Conservation (phyloP, 1,140 invertebrate species). For the Platyscapa corneri region DNA sequence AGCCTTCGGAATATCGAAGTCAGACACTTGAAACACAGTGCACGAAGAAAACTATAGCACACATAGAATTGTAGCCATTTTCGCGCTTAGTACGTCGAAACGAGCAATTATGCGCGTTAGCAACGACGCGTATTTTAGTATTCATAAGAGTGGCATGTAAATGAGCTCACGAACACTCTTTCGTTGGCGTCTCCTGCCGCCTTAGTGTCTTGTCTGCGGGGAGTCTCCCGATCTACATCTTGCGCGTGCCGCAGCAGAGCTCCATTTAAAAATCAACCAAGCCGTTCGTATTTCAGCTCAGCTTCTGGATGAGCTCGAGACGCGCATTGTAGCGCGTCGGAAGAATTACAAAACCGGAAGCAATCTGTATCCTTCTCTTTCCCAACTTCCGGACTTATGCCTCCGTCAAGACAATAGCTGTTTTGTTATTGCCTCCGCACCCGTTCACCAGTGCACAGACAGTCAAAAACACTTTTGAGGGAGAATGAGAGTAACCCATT, state of each 20-base stretch:
- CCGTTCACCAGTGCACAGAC: neutral
- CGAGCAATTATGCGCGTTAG: slow-evolving; percentile 28
- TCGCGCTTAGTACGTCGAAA: neutral
- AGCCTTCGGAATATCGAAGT: neutral
- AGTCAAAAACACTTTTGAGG: no score
- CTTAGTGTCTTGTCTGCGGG: no score
- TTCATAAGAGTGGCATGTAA: slow-evolving; percentile 26
- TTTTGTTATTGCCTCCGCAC: slow-evolving; percentile 18
- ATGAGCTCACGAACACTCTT: neutral
- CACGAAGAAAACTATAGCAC: neutral
- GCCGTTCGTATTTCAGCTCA: slow-evolving; percentile 5
- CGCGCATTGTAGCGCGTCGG: no score
- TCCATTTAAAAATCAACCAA: slow-evolving; percentile 20
- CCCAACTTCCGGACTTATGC: neutral
- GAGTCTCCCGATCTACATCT: no score
- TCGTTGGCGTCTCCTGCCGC: neutral
- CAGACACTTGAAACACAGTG: neutral
- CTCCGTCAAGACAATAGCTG: slow-evolving; percentile 21
- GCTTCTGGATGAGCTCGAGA: neutral
- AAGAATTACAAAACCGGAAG: slow-evolving; percentile 39
- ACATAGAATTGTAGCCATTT: no score
- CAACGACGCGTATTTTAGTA: neutral
- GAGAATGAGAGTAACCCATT: slow-evolving; percentile 15
- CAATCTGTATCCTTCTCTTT: neutral
- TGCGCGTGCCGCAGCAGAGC: neutral